Percentiles rank a stretch among this genome's conserved stretches.
phyloP scores from a whole-genome alignment of 35 echinoderm and acorn worm species.

The Stichopus chloronotus region DNA sequence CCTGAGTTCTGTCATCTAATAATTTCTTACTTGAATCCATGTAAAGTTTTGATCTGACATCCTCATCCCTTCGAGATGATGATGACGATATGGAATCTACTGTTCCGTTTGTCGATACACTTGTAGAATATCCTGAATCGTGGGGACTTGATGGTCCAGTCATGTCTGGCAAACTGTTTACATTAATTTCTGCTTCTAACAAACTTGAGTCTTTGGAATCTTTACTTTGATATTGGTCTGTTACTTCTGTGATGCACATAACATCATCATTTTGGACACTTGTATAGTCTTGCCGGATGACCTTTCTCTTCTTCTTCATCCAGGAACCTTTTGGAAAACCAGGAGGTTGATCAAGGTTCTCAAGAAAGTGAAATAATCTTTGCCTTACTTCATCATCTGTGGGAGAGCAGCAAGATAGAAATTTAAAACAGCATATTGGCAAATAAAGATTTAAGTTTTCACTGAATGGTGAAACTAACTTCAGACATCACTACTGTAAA shows the following conservation, averaged over 20 bases:
- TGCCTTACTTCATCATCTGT: slow-evolving; percentile 58
- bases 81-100: slow-evolving; percentile 21
- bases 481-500: no score
- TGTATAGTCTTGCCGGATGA: slow-evolving; percentile 38
- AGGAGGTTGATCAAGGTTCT: slow-evolving; percentile 52
- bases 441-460: no score
- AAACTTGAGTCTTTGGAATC: slow-evolving; percentile 9
- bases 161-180: neutral
- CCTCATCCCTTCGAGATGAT: neutral
- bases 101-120: slow-evolving; percentile 47
- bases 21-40: slow-evolving; percentile 17
- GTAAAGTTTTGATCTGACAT: neutral
- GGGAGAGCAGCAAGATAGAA: slow-evolving; percentile 4
- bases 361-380: slow-evolving; percentile 46
- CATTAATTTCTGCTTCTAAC: neutral
- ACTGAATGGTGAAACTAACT: no score
- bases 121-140: slow-evolving; percentile 58
- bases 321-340: slow-evolving; percentile 54
- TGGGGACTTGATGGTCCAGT: slow-evolving; percentile 43
- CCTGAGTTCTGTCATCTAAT: neutral
- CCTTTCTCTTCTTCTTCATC: slow-evolving; percentile 39
- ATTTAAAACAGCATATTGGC: neutral
- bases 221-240: slow-evolving; percentile 34
- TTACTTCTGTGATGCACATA: slow-evolving; percentile 53
- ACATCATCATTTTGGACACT: slow-evolving; percentile 10